Conservation (phyloP, 1,140 invertebrate species). For the Scaptomyza montana region DNA sequence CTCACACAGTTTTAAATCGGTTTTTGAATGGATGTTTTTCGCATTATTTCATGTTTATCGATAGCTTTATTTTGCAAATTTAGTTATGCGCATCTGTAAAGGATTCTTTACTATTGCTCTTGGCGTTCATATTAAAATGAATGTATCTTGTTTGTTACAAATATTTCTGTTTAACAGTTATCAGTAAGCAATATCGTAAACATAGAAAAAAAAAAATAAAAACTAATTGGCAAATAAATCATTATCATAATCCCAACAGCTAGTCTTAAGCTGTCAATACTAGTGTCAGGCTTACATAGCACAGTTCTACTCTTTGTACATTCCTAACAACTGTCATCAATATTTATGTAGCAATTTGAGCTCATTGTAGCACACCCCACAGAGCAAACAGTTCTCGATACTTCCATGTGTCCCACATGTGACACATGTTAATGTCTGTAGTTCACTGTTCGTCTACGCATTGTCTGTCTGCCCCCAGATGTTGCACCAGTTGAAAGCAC, state of each 20-base stretch:
- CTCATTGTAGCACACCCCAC: slow-evolving; percentile 38
- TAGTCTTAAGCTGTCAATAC: slow-evolving; percentile 14
- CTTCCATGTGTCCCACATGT: slow-evolving; percentile 40
- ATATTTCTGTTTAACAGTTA: neutral
- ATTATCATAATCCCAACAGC: slow-evolving; percentile 20
- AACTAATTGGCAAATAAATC: slow-evolving; percentile 33
- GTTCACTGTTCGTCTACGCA: slow-evolving; percentile 10
- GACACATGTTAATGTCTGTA: slow-evolving; percentile 56
- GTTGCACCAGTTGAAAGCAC: slow-evolving; percentile 10
- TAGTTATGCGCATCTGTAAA: no score
- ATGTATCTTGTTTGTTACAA: no score
- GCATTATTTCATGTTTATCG: neutral
- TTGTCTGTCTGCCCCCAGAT: slow-evolving; percentile 3
- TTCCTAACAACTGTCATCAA: slow-evolving; percentile 41
- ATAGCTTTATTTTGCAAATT: neutral
- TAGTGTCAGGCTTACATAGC: neutral
- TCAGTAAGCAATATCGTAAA: slow-evolving; percentile 5
- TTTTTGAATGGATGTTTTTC: neutral
- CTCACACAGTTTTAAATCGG: neutral
- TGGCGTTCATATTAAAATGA: neutral
- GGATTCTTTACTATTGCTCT: slow-evolving; percentile 9
- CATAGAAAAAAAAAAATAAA: slow-evolving; percentile 11
- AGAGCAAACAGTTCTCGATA: slow-evolving; percentile 1
- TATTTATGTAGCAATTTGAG: slow-evolving; percentile 68
- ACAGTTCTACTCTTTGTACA: neutral